Conservation (phyloP, 2,797 vertebrate species). For the Cercopithecus petaurista region DNA sequence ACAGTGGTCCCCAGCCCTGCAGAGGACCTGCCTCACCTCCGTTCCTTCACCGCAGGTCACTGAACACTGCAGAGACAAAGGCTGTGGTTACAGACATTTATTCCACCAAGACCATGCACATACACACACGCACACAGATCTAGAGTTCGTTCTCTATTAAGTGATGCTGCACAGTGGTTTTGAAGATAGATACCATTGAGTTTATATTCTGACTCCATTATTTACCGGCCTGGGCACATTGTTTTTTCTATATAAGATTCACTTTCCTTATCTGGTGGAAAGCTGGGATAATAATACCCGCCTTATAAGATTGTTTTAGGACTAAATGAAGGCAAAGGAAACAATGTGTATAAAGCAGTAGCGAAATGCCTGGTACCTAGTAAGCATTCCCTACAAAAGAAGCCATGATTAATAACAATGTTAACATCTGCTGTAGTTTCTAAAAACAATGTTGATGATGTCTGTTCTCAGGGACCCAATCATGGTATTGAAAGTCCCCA, state of each 20-base stretch:
- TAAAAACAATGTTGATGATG: not conserved
- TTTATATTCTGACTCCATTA: not conserved
- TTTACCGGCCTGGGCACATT: not conserved
- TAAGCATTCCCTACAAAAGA: not conserved
- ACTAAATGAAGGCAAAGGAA: not conserved
- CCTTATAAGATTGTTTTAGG: not conserved
- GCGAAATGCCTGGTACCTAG: not conserved
- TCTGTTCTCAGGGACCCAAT: not conserved
- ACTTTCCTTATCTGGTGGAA: not conserved
- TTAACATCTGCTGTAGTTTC: not conserved
- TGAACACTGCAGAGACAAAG: conserved; percentile 89
- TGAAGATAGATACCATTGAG: not conserved
- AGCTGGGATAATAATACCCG: not conserved
- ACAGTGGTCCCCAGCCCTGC: conserved; percentile 91
- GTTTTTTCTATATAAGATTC: not conserved
- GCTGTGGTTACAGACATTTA: not conserved
- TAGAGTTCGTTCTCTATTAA: not conserved
- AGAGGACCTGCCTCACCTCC: conserved; percentile 90
- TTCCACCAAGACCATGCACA: not conserved
- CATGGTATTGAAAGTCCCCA: rapidly evolving
- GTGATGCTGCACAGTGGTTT: not conserved
- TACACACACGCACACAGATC: rapidly evolving
- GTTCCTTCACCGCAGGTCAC: conserved; percentile 95
- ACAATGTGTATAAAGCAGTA: not conserved
- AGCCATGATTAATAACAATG: not conserved